Percentiles rank a stretch among this genome's conserved stretches.
phyloP scores from a whole-genome alignment of 2,797 vertebrate species.

The Cuniculus paca region DNA sequence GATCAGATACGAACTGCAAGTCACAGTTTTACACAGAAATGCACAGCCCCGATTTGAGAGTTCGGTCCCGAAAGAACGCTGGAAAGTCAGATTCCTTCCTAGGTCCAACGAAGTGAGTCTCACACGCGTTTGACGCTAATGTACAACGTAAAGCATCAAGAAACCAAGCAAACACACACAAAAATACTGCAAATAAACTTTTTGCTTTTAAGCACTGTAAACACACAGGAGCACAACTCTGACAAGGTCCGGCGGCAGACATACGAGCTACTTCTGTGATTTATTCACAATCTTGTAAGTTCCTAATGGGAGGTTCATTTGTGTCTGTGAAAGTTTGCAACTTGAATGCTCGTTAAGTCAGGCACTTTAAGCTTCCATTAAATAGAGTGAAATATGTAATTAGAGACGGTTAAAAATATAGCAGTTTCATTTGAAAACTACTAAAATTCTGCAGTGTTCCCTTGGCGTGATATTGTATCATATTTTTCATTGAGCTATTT shows the following conservation, averaged over 20 bases:
- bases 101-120: not conserved
- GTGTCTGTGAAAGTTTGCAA: not conserved
- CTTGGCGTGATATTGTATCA: not conserved
- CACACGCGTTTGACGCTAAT: not conserved
- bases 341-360: not conserved
- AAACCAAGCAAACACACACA: not conserved
- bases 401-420: not conserved
- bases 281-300: not conserved
- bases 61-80: not conserved
- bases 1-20: not conserved
- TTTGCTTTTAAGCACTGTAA: not conserved
- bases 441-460: not conserved
- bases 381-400: not conserved
- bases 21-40: not conserved
- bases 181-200: not conserved
- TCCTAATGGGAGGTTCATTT: not conserved
- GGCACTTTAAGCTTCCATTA: not conserved
- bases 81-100: fast-evolving
- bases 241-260: not conserved
- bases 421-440: not conserved
- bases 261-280: not conserved
- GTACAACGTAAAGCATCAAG: not conserved
- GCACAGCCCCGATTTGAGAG: not conserved
- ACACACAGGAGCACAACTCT: not conserved
- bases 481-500: conserved; percentile 52